A percentile compares a stretch with the other conserved stretches of the same genome.
These are phyloP conservation scores for Luffia ferchaultella DNA, from an alignment of 2,888 invertebrate genomes.

Conservation along the genomic window DNA sequence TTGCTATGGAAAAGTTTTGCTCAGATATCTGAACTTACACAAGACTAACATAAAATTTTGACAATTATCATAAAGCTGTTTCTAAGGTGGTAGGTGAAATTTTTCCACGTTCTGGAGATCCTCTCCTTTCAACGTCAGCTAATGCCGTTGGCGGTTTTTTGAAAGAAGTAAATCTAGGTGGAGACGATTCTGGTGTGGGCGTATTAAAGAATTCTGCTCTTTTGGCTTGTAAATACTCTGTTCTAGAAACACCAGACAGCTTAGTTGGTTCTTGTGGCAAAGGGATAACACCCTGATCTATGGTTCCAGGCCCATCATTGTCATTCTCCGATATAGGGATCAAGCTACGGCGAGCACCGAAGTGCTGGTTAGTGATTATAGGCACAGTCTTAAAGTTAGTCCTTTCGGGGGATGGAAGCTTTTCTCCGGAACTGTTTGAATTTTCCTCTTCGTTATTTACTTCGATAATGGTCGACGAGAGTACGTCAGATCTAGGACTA, in stretches of 20 bases:
- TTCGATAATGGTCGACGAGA: constrained; percentile 87
- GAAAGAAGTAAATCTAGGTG: constrained; percentile 47
- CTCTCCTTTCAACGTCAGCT: constrained; percentile 22
- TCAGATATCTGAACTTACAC: too few species aligned
- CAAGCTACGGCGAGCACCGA: constrained; percentile 51
- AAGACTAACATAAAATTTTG: too few species aligned
- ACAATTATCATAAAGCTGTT: constrained; percentile 66
- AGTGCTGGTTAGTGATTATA: constrained; percentile 55
- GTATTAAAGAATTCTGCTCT: constrained; percentile 67
- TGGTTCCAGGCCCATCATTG: constrained; percentile 27
- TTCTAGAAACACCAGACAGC: constrained; percentile 40
- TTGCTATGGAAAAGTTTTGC: too few species aligned
- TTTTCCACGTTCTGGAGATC: constrained; percentile 20
- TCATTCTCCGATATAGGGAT: constrained; percentile 51
- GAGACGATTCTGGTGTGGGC: constrained; percentile 39
- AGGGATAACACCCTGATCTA: constrained; percentile 55
- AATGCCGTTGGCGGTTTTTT: constrained; percentile 23
- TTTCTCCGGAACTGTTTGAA: constrained; percentile 68
- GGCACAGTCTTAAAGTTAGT: constrained; percentile 51
- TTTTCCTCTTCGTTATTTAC: constrained; percentile 82
- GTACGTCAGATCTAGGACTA: constrained; percentile 80
- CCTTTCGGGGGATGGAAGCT: constrained; percentile 42
- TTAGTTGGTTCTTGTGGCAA: constrained; percentile 45
- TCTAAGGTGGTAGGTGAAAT: constrained; percentile 64
- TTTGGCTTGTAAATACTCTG: constrained; percentile 67